Evolutionary conservation across 92 coral and sea anemone genomes (phyloP).

Genomic region (Palythoa caribaeorum): DNA sequence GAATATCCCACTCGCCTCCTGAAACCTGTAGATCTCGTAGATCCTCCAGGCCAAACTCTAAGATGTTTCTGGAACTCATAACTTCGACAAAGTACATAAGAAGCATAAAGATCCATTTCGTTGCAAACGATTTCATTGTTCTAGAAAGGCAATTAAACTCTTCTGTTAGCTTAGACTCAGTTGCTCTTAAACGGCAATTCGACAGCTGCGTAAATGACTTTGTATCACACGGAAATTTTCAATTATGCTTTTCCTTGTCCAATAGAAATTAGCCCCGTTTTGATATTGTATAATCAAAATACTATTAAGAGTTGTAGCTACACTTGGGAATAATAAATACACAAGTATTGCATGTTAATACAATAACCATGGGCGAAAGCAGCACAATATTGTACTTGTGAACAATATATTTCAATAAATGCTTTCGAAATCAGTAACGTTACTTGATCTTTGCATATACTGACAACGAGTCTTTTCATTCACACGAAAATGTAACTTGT

Average conservation of each 20-base stretch:
- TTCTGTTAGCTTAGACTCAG: neutral
- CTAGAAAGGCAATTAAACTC: neutral
- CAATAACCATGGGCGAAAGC: neutral
- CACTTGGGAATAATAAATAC: neutral
- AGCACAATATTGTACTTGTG: neutral
- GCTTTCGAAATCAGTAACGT: neutral
- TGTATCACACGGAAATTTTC: slow-evolving; percentile 43
- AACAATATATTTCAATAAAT: neutral
- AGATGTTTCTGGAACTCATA: neutral
- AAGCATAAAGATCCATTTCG: neutral
- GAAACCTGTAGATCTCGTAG: neutral
- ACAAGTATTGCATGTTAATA: neutral
- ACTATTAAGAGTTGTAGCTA: neutral
- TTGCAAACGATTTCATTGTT: neutral
- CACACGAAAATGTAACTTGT: neutral
- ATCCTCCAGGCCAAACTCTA: neutral
- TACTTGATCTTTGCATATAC: neutral
- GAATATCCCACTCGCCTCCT: no score
- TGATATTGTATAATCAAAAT: neutral
- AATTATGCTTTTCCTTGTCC: neutral
- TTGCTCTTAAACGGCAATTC: neutral
- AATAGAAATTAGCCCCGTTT: slow-evolving; percentile 41
- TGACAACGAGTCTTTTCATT: neutral
- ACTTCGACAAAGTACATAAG: neutral
- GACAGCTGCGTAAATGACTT: slow-evolving; percentile 36